Conservation (phyloP, 1,140 invertebrate species). For the Aphis craccivora region DNA sequence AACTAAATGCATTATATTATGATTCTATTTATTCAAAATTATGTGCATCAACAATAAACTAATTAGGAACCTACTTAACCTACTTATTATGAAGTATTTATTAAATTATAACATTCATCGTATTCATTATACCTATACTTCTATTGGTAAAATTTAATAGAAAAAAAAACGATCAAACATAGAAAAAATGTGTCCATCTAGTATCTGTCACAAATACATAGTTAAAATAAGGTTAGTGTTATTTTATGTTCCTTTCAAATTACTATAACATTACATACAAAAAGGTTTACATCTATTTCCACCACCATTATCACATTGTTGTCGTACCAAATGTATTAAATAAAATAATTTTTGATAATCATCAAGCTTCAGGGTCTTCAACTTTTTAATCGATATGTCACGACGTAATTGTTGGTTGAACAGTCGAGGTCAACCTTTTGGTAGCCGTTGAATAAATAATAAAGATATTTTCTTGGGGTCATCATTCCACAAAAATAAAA, state of each 20-base stretch:
- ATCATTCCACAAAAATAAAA: background rate
- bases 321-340: background rate
- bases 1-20: background rate
- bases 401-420: background rate
- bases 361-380: background rate
- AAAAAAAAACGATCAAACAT: background rate
- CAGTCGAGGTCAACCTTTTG: constrained; percentile 26
- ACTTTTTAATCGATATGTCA: constrained; percentile 9
- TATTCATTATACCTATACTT: background rate
- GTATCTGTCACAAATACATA: background rate
- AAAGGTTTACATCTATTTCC: background rate
- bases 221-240: background rate
- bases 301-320: background rate
- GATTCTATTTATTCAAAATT: too few relatives aligned
- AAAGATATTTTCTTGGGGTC: constrained; percentile 40
- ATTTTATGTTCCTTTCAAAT: background rate
- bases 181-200: background rate
- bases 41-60: too few relatives aligned
- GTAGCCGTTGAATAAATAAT: constrained; percentile 45
- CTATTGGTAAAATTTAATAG: background rate
- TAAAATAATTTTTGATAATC: background rate
- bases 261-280: background rate
- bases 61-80: too few relatives aligned
- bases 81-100: background rate
- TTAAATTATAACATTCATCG: background rate